These are phyloP conservation scores for Silurus aristotelis DNA, from an alignment of 2,797 vertebrate species.

Conservation along the genomic window DNA sequence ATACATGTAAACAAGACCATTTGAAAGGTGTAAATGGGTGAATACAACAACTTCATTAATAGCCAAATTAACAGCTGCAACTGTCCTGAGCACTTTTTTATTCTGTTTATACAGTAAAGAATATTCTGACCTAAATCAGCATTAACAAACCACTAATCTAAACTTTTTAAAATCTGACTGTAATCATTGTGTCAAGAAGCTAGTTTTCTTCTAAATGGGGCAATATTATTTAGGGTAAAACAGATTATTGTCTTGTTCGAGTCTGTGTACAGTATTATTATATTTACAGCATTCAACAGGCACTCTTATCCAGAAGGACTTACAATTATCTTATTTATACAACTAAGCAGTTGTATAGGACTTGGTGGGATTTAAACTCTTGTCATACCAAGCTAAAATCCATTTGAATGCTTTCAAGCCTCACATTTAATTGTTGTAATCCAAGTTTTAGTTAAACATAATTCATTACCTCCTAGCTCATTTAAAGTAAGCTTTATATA, in stretches of 20 bases:
- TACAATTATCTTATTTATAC: no score
- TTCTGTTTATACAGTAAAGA: background rate
- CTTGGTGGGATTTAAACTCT: no score
- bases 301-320: no score
- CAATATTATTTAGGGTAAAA: background rate
- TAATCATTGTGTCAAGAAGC: background rate
- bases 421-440: no score
- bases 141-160: background rate
- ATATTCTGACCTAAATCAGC: background rate
- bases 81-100: background rate
- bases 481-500: no score
- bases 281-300: no score
- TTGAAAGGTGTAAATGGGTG: background rate
- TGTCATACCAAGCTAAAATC: no score
- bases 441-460: no score
- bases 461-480: no score
- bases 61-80: slow-evolving; percentile 4
- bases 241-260: background rate
- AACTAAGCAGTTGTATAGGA: no score
- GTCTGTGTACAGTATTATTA: no score
- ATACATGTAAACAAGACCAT: background rate
- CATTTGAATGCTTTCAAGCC: no score
- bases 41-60: background rate
- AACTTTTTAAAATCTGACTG: background rate
- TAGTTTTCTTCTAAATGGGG: background rate